phyloP scores from a whole-genome alignment of 2,888 invertebrate genomes.

The Aquatica leii region DNA sequence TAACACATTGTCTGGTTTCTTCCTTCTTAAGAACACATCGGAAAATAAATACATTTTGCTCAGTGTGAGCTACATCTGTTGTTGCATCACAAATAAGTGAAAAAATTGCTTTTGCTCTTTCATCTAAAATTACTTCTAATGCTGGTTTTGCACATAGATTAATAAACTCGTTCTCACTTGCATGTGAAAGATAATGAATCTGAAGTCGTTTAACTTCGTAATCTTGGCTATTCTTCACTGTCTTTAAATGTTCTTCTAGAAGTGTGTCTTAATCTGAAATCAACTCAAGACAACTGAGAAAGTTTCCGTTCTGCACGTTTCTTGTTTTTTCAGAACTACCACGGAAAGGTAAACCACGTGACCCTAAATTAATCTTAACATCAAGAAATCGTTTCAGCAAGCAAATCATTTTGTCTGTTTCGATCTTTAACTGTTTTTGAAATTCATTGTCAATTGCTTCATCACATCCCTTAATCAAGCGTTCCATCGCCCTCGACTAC shows the following conservation, averaged over 20 bases:
- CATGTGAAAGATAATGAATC: too few relatives aligned
- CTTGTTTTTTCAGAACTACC: not conserved
- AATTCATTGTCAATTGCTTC: too few relatives aligned
- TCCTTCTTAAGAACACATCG: too few relatives aligned
- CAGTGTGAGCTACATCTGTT: too few relatives aligned
- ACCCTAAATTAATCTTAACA: not conserved
- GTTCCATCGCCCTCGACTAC: not conserved
- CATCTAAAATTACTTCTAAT: too few relatives aligned
- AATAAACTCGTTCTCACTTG: not conserved
- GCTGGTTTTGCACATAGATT: not conserved
- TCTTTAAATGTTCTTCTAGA: conserved; percentile 18
- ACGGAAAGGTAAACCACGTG: not conserved
- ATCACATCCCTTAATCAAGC: not conserved
- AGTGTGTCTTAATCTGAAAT: conserved; percentile 17
- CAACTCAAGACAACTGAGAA: conserved; percentile 18
- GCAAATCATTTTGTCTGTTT: too few relatives aligned
- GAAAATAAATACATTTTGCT: too few relatives aligned
- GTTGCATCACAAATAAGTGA: not conserved
- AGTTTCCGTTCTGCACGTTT: not conserved
- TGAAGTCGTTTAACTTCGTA: not conserved
- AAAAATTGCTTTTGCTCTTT: not conserved
- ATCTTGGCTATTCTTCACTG: conserved; percentile 16
- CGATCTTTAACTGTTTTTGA: too few relatives aligned
- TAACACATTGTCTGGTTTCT: not conserved
- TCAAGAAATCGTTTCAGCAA: too few relatives aligned